phyloP scores from a whole-genome alignment of 2,797 vertebrate genomes.

The Alcedo atthis region DNA sequence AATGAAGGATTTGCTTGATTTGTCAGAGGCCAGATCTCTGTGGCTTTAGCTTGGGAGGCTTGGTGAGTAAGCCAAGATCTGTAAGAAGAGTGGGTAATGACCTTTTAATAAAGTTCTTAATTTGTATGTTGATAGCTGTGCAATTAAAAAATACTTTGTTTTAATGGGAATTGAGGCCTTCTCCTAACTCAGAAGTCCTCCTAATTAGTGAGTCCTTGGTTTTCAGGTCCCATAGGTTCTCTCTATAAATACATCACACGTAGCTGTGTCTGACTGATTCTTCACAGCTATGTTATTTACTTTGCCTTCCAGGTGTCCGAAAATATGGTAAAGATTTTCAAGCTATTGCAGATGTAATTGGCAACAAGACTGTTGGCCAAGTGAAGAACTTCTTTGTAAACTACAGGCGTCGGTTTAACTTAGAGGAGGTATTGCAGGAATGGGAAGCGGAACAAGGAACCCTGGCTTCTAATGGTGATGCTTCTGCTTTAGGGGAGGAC shows the following conservation, averaged over 20 bases:
- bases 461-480: conserved; percentile 90
- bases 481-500: conserved; percentile 91
- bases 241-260: conserved; percentile 72
- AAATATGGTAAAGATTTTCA: conserved; percentile 99
- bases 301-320: conserved; percentile 93
- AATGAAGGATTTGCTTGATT: background rate
- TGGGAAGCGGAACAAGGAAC: conserved; percentile 99
- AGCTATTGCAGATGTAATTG: conserved; percentile 99
- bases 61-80: conserved; percentile 31
- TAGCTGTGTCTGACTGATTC: conserved; percentile 78
- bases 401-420: conserved; percentile 98
- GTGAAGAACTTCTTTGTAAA: conserved; percentile 99
- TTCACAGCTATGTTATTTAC: conserved; percentile 87
- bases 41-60: conserved; percentile 30
- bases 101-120: conserved; percentile 15
- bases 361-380: conserved; percentile 98
- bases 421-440: conserved; percentile 99
- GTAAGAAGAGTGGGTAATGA: conserved; percentile 38
- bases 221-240: conserved; percentile 54
- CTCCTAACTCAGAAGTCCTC: conserved; percentile 43
- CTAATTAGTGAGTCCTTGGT: background rate
- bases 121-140: conserved; percentile 51
- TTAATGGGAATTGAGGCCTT: conserved; percentile 6
- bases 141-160: conserved; percentile 23
- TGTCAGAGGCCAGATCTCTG: background rate